These are phyloP conservation scores for Pycnomerus fuliginosus DNA, from an alignment of 2,888 invertebrate genomes.

Conservation along the genomic window DNA sequence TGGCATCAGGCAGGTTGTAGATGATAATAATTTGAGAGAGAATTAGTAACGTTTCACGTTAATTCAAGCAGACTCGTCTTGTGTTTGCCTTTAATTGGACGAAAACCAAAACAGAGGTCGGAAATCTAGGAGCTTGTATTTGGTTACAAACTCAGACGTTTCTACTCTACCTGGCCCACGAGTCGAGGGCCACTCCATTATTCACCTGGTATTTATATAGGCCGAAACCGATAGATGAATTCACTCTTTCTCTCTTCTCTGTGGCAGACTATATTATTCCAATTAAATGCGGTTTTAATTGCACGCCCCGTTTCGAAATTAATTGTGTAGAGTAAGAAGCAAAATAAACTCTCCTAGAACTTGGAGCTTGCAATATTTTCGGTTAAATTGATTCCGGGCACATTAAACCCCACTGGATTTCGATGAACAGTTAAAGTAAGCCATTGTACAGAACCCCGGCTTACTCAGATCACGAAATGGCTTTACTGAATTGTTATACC, in stretches of 20 bases:
- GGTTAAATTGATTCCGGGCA: slow-evolving; percentile 50
- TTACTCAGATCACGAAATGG: slow-evolving; percentile 48
- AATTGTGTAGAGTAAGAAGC: too few relatives aligned
- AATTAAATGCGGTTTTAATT: too few relatives aligned
- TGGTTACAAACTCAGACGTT: slow-evolving; percentile 46
- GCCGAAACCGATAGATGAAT: too few relatives aligned
- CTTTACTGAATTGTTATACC: slow-evolving; percentile 38
- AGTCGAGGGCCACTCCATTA: slow-evolving; percentile 23
- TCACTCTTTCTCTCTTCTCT: too few relatives aligned
- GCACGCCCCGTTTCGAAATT: too few relatives aligned
- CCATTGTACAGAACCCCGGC: slow-evolving; percentile 48
- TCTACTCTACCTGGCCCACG: slow-evolving; percentile 27
- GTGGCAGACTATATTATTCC: too few relatives aligned
- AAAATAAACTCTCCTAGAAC: too few relatives aligned
- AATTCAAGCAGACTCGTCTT: slow-evolving; percentile 52
- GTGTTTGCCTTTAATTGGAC: slow-evolving; percentile 55
- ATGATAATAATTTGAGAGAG: slow-evolving; percentile 51
- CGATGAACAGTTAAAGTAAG: slow-evolving; percentile 51
- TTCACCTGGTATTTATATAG: slow-evolving; percentile 40
- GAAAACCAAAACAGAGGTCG: slow-evolving; percentile 55
- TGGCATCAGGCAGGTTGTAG: slow-evolving; percentile 40
- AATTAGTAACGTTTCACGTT: slow-evolving; percentile 52
- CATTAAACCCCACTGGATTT: slow-evolving; percentile 48
- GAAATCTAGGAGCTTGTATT: slow-evolving; percentile 51
- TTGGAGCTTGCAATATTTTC: slow-evolving; percentile 50